Conservation (phyloP, 2,113 vertebrate species). For the Tringa solitaria region DNA sequence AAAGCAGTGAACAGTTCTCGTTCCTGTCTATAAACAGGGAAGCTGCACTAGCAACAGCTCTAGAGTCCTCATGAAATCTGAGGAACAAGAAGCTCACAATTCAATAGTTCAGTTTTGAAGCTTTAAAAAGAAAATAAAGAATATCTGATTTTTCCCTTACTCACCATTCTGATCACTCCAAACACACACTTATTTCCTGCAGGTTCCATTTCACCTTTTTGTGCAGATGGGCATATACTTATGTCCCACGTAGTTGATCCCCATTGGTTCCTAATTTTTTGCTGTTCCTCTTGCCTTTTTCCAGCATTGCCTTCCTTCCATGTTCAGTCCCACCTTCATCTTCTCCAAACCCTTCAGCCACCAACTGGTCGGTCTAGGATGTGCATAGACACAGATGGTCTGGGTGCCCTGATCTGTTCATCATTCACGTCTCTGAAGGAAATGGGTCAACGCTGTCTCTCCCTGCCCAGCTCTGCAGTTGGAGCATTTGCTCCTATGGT, state of each 20-base stretch:
- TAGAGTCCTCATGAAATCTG: background rate
- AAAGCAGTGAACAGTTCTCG: background rate
- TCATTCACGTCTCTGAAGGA: conserved; percentile 13
- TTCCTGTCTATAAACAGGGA: background rate
- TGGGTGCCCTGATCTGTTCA: background rate
- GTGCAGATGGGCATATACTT: background rate
- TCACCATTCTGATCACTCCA: background rate
- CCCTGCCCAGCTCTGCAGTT: conserved; percentile 13
- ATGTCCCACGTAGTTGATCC: background rate
- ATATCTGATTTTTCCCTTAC: background rate
- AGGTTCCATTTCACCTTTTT: background rate
- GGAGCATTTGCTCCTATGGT: conserved; percentile 19
- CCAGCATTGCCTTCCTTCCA: background rate
- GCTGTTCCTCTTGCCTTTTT: background rate
- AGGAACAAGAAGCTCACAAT: background rate
- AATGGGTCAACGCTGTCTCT: conserved; percentile 12
- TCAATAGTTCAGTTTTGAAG: background rate
- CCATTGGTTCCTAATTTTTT: background rate
- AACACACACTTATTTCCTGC: background rate
- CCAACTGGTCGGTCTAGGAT: background rate
- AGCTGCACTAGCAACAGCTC: background rate
- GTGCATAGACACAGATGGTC: background rate
- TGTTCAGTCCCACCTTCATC: background rate
- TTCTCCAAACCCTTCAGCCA: background rate
- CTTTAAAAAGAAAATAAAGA: background rate